Evolutionary conservation across 2,113 vertebrate species (phyloP), one percentile per base, ranked within the genome.

Genomic region (Ahaetulla prasina): DNA sequence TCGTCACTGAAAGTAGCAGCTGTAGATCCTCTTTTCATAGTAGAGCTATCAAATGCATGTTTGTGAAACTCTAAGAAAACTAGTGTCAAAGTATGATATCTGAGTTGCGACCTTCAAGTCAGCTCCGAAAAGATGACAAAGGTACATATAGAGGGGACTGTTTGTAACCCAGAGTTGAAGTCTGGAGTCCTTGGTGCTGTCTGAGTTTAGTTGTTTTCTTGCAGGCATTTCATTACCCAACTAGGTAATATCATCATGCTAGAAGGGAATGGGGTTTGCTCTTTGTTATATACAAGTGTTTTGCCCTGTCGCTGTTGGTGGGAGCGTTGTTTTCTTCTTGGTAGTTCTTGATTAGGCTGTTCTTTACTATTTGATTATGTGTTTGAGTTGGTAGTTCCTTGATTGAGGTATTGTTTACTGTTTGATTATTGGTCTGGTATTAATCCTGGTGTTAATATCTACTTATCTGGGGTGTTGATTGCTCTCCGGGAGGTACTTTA

Each of bases 1-100:
- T 35, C 4, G 92, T 95, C 93, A 91, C 68, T 90, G 84, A 49
- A 43, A 91, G 63, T 89, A 91, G 49, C 92, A 25, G 22, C 54
- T 27, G 5, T 10, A 16, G 6, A n/a, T 47, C 43, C 39, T 23
- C 18, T 39, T 84, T 93, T 84, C 93, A 8, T 4, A 9, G 5
- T 8, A 85, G 60, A 55, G 39, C 8, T 30, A 10, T 10, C 55
- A 95, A 93, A 92, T 55, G n/a, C 16, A 68, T 85, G 93, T 91
- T 88, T 30, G 86, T 3, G n/a, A 30, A 8, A 88, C 54, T 57
- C 35, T 23, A 30, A 87, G 54, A 63, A 60, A 85, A 85, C 45
- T 39, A 23, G 68, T 27, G 53, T 91, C 45, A 60, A 25, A 57
- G 49, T 27, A 53, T n/a, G 53, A 52, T 54, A 49, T 68, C 50